A percentile compares a stretch with the other conserved stretches of the same genome.
These are phyloP conservation scores for Drosophila equinoxialis DNA, from an alignment of 1,140 invertebrate genomes.

Conservation along the genomic window DNA sequence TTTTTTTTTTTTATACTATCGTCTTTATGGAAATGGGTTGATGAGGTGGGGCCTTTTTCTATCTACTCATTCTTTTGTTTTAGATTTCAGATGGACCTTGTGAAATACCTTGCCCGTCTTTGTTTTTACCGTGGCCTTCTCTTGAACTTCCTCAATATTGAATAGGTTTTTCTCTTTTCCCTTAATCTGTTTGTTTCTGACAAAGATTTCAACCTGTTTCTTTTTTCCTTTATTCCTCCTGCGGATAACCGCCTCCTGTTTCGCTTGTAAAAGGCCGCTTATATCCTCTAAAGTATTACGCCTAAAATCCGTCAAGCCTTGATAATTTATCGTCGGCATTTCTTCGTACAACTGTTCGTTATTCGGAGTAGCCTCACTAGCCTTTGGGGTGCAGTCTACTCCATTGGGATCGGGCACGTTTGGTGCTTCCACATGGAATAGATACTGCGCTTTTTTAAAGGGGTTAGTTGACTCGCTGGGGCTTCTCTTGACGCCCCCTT, in stretches of 20 bases:
- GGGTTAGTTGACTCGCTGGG: too few species aligned
- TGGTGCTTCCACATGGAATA: too few species aligned
- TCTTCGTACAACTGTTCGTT: not conserved
- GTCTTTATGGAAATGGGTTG: not conserved
- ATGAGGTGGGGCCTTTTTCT: not conserved
- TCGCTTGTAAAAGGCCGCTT: not conserved
- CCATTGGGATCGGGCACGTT: not conserved
- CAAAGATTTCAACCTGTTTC: not conserved
- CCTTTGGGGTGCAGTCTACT: not conserved
- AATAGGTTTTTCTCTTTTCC: not conserved
- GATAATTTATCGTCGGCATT: slow-evolving; percentile 1
- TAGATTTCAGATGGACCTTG: not conserved
- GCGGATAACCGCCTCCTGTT: too few species aligned
- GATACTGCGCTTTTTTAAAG: too few species aligned
- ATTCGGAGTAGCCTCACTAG: not conserved
- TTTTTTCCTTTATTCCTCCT: not conserved
- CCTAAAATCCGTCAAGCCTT: not conserved
- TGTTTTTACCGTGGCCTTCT: not conserved
- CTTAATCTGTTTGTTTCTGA: not conserved
- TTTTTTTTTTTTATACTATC: not conserved
- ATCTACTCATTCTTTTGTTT: not conserved
- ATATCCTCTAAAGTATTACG: not conserved
- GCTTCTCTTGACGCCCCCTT: too few species aligned
- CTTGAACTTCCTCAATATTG: not conserved
- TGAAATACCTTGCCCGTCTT: not conserved